These are phyloP conservation scores for Mormyrops boulengeri DNA, from an alignment of 2,797 vertebrate species.

Conservation along the genomic window DNA sequence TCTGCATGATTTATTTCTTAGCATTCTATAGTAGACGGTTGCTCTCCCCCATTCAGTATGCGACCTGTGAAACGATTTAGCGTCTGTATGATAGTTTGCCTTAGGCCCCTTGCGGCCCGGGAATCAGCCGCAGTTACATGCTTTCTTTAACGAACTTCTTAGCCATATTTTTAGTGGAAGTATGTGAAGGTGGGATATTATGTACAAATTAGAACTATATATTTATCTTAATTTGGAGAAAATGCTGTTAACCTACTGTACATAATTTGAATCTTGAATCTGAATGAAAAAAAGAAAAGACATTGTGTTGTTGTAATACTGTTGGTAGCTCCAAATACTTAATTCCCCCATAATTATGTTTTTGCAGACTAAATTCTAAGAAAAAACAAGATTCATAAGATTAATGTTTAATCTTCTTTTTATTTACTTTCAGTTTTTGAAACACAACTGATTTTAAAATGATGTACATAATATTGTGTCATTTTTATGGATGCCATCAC, in stretches of 20 bases:
- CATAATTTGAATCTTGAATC: not conserved
- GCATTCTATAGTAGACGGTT: not conserved
- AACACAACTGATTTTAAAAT: not conserved
- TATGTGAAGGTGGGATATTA: not conserved
- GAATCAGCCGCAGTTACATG: too few relatives aligned
- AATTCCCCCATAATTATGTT: not conserved
- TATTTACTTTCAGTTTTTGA: not conserved
- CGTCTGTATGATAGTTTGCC: not conserved
- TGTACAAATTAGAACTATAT: not conserved
- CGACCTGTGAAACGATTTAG: not conserved
- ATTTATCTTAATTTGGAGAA: not conserved
- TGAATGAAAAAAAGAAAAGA: not conserved
- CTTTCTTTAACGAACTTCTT: not conserved
- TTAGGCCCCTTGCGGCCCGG: not conserved
- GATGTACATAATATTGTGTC: not conserved
- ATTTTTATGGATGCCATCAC: not conserved
- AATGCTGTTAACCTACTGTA: not conserved
- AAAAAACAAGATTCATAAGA: not conserved
- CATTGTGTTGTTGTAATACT: not conserved
- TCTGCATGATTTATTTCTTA: not conserved
- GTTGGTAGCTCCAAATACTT: not conserved
- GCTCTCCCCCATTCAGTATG: not conserved
- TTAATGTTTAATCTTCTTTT: not conserved
- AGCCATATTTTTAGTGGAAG: not conserved
- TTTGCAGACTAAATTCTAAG: not conserved